Base-by-base conservation (phyloP, 2,888 invertebrate species). In the Sisyra terminalis region DNA sequence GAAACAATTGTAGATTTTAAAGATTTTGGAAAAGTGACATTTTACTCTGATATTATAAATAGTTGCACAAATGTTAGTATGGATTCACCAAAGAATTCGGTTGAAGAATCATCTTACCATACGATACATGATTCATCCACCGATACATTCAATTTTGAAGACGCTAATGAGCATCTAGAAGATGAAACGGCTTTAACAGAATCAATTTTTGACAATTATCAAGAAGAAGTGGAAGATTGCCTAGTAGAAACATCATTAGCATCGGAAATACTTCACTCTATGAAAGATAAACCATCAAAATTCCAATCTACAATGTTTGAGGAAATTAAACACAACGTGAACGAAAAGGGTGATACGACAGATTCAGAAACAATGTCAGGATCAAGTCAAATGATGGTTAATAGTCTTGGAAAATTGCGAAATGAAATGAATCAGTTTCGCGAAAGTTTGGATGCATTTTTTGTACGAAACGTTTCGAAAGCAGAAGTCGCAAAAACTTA, bases 391-490 rank as follows among this genome's bases (percentile, higher is more conserved):
- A 11, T 30, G 3, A 40, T 45, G 34, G 43, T 41, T 7, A 36
- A 46, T 5, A 31, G 35, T n/a, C 40, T 46, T 15, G 35, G 42
- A 43, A 17, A 29, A 5, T 31, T 46, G 1, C 39, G 46, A 14
- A 38, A 40, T 16, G 40, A 46, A 35, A 40, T 46, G 35, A 39
- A 43, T 14, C 15, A 34, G 17, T 46, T 41, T 41, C 32, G 29
- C 3, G 41, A 45, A 30, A 31, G 36, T 9, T 43, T 43, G 4
- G 45, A 46, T 34, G 30, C 18, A 35, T 46, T 45, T 35, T 43
- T 43, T 17, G 30, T 29, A 15, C 37, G 18, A 18, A 29, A 37
- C 18, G 18, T 37, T 10, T 11, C 37, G 17, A 37, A 16, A 24
- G 10, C 37, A 18, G 24, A 24, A 24, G 7, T 24, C 7, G 7